Base-by-base conservation (phyloP, 2,888 invertebrate species). In the Macrophya alboannulata region DNA sequence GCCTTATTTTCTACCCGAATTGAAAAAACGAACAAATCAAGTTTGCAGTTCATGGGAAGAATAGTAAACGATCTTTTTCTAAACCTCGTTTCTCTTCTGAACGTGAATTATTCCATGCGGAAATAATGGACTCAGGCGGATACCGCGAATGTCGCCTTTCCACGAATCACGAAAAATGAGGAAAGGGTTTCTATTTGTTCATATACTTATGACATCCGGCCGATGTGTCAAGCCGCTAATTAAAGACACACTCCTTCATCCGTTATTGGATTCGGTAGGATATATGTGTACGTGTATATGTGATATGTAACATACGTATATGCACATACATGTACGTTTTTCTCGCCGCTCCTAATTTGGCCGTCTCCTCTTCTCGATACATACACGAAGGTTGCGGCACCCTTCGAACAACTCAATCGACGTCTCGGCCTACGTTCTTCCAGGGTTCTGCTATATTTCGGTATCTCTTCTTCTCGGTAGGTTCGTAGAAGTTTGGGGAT, bases 341-440 rank as follows among this genome's bases (percentile, higher is more conserved):
- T 31, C 51, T 51, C 17, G 21, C 48, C 10, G n/a, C 25, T 55
- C 25, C 37, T 31, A 77, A 77, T 77, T 55, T 1, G 31, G 55
- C 37, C 25, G 15, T 55, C 77, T 37, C 43, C 17, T 51, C 15
- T 15, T 51, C 31, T 55, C 31, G 31, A 15, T 48, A 55, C 25
- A 15, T 48, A 55, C 25, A 15, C 17, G 31, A 37, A 37, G 55
- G 31, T 68, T 37, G 51, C 6, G 17, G 77, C 17, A 55, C 48
- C 77, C 55, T 77, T 77, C 40, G 21, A 77, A 43, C 17, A 77
- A 51, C 31, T 77, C 37, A 77, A 77, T 77, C 37, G 77, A 77
- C 55, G 77, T 15, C 51, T 77, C 31, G 51, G 76, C 76, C 31
- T 12, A 43, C 43, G n/a, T 40, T 71, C 37, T 55, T 17, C 48